phyloP scores from a whole-genome alignment of 2,888 invertebrate species.

The Epirrita christyi region DNA sequence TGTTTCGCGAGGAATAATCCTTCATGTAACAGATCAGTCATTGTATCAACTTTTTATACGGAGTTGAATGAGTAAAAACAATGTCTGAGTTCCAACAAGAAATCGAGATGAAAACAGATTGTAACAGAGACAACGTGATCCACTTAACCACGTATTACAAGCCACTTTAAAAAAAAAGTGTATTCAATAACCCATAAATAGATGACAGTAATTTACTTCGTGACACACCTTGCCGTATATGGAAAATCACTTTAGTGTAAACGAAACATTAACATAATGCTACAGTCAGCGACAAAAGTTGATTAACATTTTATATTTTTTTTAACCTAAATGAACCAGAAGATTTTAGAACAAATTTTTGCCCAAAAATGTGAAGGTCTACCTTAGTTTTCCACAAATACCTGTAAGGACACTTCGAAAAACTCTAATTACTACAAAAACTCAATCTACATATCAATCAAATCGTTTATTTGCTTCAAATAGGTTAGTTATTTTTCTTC shows the following conservation, averaged over 20 bases:
- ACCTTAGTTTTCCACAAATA: too few species aligned
- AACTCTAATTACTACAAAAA: too few species aligned
- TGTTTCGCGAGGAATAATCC: background rate
- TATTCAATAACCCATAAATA: conserved; percentile 42
- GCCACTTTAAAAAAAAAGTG: conserved; percentile 18
- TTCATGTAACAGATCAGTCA: conserved; percentile 12
- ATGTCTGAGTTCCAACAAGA: conserved; percentile 12
- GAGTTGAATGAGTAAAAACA: conserved; percentile 9
- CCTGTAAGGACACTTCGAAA: too few species aligned
- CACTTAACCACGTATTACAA: conserved; percentile 10
- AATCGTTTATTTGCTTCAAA: too few species aligned
- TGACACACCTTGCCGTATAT: conserved; percentile 37
- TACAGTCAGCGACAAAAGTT: too few species aligned
- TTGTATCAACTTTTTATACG: conserved; percentile 7
- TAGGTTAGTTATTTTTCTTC: too few species aligned
- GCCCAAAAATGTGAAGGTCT: too few species aligned
- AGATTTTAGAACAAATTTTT: too few species aligned
- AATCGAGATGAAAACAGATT: conserved; percentile 13
- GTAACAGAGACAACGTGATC: conserved; percentile 10
- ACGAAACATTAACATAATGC: background rate
- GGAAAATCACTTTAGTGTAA: conserved; percentile 34
- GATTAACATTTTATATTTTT: too few species aligned
- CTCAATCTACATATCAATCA: too few species aligned
- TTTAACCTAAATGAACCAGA: too few species aligned
- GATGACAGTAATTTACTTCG: conserved; percentile 35